These are phyloP conservation scores for Nothocercus julius DNA, from an alignment of 2,113 vertebrate species.

Conservation along the genomic window DNA sequence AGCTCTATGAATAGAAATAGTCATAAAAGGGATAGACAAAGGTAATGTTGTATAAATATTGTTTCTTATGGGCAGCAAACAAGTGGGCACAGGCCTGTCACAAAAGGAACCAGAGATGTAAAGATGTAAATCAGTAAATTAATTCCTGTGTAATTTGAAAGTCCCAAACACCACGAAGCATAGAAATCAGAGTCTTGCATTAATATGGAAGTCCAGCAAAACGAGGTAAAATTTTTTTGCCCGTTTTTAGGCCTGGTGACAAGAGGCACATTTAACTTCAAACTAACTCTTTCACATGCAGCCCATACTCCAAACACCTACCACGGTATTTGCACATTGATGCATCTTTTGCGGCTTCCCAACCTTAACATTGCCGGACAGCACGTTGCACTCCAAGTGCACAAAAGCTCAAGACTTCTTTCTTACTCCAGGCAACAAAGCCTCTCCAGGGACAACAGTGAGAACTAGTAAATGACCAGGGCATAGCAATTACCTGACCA, in stretches of 20 bases:
- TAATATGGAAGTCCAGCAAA: background rate
- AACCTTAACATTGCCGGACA: too few relatives aligned
- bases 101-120: background rate
- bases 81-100: background rate
- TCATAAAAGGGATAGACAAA: background rate
- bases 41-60: background rate
- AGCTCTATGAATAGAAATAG: background rate
- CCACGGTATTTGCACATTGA: background rate
- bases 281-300: background rate
- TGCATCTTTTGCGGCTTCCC: background rate
- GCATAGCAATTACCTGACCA: background rate
- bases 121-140: background rate
- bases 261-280: background rate
- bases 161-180: background rate
- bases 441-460: background rate
- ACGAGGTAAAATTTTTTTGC: background rate
- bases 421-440: background rate
- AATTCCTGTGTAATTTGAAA: background rate
- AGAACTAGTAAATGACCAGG: background rate
- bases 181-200: accelerated
- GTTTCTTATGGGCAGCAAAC: too few relatives aligned
- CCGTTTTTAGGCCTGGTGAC: background rate
- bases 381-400: background rate
- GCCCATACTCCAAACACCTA: background rate
- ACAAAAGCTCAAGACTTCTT: background rate